Conservation (phyloP, 2,113 vertebrate genomes). For the Aleadryas rufinucha region DNA sequence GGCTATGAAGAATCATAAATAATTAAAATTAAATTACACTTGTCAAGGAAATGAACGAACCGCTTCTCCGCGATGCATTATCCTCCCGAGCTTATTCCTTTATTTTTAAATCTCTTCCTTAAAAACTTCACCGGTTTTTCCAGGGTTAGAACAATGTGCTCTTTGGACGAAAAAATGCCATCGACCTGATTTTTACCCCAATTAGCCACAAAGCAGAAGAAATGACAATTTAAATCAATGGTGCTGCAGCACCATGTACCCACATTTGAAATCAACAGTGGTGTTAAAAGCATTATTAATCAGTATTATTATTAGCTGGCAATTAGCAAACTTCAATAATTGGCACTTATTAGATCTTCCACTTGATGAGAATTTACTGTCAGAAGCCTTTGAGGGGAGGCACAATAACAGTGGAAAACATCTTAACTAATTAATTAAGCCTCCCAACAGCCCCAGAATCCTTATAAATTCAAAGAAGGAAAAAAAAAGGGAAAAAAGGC, state of each 20-base stretch:
- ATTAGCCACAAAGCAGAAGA: neutral
- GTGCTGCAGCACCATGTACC: neutral
- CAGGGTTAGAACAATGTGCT: neutral
- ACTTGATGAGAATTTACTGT: conserved; percentile 55
- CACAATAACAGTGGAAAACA: conserved; percentile 27
- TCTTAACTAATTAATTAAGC: conserved; percentile 48
- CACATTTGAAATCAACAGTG: neutral
- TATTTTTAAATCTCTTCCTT: neutral
- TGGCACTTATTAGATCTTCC: conserved; percentile 51
- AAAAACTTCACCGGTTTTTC: neutral
- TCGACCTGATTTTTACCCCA: neutral
- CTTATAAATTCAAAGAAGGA: neutral
- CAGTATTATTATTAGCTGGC: conserved; percentile 54
- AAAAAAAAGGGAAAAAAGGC: accelerated
- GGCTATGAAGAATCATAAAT: conserved; percentile 67
- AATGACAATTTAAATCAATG: neutral
- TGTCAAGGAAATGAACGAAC: conserved; percentile 60
- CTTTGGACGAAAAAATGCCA: neutral
- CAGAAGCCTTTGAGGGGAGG: conserved; percentile 43
- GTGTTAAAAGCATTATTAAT: conserved; percentile 45
- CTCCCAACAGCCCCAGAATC: neutral
- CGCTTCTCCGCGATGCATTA: neutral
- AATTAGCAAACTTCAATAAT: conserved; percentile 62
- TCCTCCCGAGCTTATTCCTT: neutral
- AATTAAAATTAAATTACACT: conserved; percentile 72